Conservation (phyloP, 2,888 invertebrate species). For the Mayetiola destructor region DNA sequence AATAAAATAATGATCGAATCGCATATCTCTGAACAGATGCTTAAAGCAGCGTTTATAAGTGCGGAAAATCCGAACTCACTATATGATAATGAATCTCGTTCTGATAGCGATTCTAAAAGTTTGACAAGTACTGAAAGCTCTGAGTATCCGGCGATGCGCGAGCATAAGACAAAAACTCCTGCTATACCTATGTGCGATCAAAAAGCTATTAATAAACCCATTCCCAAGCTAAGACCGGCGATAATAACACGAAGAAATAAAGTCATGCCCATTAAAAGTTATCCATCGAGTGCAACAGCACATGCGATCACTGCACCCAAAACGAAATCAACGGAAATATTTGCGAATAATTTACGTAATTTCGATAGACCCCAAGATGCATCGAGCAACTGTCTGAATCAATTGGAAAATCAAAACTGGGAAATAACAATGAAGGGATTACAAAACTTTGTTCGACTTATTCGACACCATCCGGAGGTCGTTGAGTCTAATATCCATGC, state of each 20-base stretch:
- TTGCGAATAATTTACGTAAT: conserved; percentile 34
- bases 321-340: conserved; percentile 24
- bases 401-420: conserved; percentile 65
- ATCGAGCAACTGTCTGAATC: conserved; percentile 44
- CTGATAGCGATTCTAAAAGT: conserved; percentile 22
- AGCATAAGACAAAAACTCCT: conserved; percentile 19
- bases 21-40: not conserved
- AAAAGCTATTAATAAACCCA: not conserved
- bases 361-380: conserved; percentile 51
- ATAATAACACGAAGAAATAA: not conserved
- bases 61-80: not conserved
- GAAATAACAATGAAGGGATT: conserved; percentile 62
- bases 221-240: not conserved
- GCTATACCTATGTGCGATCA: conserved; percentile 16
- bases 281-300: conserved; percentile 16
- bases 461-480: conserved; percentile 48
- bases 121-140: conserved; percentile 27
- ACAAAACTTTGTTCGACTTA: conserved; percentile 50
- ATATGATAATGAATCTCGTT: conserved; percentile 17
- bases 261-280: conserved; percentile 8
- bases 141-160: conserved; percentile 23
- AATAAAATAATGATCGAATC: not conserved
- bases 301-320: conserved; percentile 18
- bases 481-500: conserved; percentile 52
- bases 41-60: not conserved